Evolutionary conservation across 2,888 invertebrate genomes (phyloP).

Genomic region (Molorchus minor): DNA sequence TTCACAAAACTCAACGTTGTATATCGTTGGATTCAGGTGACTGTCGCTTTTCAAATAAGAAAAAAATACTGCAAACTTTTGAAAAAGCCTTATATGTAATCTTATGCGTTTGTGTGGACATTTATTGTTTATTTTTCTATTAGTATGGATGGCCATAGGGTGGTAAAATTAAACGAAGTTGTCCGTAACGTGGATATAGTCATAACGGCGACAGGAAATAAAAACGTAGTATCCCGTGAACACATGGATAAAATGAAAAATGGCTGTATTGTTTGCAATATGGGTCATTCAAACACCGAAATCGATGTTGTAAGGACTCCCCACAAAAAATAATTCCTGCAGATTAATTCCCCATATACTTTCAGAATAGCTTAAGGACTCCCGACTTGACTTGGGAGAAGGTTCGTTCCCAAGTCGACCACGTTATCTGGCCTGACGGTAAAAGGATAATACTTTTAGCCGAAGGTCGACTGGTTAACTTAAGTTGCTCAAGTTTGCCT

Average conservation of each 20-base stretch:
- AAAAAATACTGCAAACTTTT: too few species aligned
- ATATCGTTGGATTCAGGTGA: too few species aligned
- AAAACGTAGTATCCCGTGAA: conserved; percentile 93
- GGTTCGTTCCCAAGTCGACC: conserved; percentile 96
- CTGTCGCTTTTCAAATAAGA: too few species aligned
- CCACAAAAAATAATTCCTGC: not conserved
- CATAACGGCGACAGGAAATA: conserved; percentile 97
- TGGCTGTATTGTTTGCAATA: conserved; percentile 94
- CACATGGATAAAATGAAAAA: conserved; percentile 98
- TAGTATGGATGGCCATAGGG: conserved; percentile 96
- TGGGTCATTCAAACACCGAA: conserved; percentile 98
- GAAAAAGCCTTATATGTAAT: too few species aligned
- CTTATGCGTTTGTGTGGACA: not conserved
- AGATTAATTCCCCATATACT: conserved; percentile 22
- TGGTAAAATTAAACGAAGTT: conserved; percentile 94
- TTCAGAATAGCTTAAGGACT: conserved; percentile 85
- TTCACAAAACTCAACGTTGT: too few species aligned
- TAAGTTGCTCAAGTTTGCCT: conserved; percentile 96
- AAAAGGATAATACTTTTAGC: conserved; percentile 93
- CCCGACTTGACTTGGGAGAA: conserved; percentile 97
- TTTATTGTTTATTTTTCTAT: conserved; percentile 39
- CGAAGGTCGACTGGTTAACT: conserved; percentile 94
- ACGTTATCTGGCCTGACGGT: conserved; percentile 98
- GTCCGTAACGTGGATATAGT: conserved; percentile 93
- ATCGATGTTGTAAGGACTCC: conserved; percentile 91